Percentiles rank a stretch among this genome's conserved stretches.
These are phyloP conservation scores for Forbesichthys papilliferus DNA, from an alignment of 2,113 vertebrate species.

Conservation along the genomic window DNA sequence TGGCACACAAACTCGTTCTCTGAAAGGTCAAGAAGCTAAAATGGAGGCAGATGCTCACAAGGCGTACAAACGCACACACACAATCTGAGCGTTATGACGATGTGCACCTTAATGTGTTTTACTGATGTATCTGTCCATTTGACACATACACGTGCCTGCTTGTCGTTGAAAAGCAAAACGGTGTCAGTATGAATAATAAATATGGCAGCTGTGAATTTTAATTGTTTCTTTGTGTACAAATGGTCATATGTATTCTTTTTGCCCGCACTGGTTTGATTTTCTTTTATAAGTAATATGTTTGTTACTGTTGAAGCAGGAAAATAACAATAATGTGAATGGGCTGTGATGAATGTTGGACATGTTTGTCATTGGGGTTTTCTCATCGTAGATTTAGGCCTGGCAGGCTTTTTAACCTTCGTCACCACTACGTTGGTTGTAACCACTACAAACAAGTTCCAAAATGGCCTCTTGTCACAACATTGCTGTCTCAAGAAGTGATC, in stretches of 20 bases:
- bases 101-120: conserved; percentile 1
- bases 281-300: conserved; percentile 50
- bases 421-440: too few relatives aligned
- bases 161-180: conserved; percentile 43
- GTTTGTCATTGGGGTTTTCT: conserved; percentile 38
- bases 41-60: not conserved
- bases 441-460: too few relatives aligned
- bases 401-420: not conserved
- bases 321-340: conserved; percentile 36
- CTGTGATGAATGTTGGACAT: conserved; percentile 64
- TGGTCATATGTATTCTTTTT: conserved; percentile 38
- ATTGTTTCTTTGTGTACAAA: conserved; percentile 75
- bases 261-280: conserved; percentile 53
- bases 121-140: conserved; percentile 42
- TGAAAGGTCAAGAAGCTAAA: not conserved
- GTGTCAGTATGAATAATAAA: conserved; percentile 70
- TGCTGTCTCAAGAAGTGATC: not conserved
- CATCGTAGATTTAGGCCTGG: conserved; percentile 22
- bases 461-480: conserved; percentile 5
- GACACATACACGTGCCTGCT: conserved; percentile 47
- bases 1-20: not conserved
- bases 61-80: not conserved
- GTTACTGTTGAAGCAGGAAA: conserved; percentile 52
- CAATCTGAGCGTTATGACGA: not conserved
- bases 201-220: conserved; percentile 71